A percentile compares a stretch with the other conserved stretches of the same genome.
Conservation (phyloP, 2,113 vertebrate genomes). For the Amblyopsis rosae region DNA sequence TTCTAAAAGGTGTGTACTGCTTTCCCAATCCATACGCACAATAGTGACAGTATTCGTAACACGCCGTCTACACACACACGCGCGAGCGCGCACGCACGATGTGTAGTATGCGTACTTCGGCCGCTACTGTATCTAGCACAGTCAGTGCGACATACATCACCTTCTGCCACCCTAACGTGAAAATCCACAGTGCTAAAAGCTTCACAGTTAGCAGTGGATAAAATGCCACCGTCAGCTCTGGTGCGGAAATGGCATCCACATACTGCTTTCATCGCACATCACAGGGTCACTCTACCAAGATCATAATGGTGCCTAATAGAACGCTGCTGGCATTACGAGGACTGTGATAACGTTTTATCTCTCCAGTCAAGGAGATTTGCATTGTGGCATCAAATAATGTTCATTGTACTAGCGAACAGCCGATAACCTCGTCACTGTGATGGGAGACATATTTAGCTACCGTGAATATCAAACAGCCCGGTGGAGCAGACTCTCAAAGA, state of each 20-base stretch:
- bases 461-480: slow-evolving; percentile 9
- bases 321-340: no score
- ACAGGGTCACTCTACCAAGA: slow-evolving; percentile 30
- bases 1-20: slow-evolving; percentile 10
- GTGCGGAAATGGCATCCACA: slow-evolving; percentile 10
- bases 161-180: neutral
- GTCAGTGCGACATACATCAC: neutral
- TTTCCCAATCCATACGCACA: slow-evolving; percentile 9
- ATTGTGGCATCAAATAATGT: slow-evolving; percentile 2
- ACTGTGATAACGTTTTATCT: no score
- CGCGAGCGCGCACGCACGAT: no score
- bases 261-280: slow-evolving; percentile 45
- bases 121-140: no score
- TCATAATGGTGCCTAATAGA: slow-evolving; percentile 43
- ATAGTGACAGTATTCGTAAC: slow-evolving; percentile 12
- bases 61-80: slow-evolving; percentile 18
- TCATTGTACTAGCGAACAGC: slow-evolving; percentile 1
- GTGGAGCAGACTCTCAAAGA: neutral
- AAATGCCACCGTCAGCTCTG: slow-evolving; percentile 7
- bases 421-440: neutral
- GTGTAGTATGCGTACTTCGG: no score
- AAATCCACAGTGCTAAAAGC: neutral
- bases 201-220: neutral
- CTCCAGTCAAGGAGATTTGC: neutral
- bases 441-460: neutral